Base-by-base conservation (phyloP, 2,797 vertebrate genomes). In the Kryptopterus vitreolus region DNA sequence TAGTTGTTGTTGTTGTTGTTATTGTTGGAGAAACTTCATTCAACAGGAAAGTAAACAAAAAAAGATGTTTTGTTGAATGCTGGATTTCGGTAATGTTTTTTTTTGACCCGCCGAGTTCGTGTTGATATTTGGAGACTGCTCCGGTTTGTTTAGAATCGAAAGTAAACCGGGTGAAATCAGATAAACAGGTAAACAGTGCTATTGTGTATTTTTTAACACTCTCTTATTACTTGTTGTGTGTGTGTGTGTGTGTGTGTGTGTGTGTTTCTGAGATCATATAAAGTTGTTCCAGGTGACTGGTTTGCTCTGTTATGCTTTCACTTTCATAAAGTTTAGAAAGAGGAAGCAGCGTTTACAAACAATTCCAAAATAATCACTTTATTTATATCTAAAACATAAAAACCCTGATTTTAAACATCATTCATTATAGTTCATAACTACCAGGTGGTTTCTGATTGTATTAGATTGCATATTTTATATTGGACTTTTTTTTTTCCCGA, bases 101-200 rank as follows among this genome's bases (percentile, higher is more conserved):
- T 43, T 10, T 8, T 20, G 29, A 53, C 8, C 18, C 3, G 11
- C 22, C 53, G 31, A 48, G 22, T 50, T 9, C 16, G 55, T n/a
- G 10, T 35, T 70, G 12, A 70, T 7, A 18, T 50, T 29, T 33
- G 13, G 50, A 76, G 10, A 69, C 29, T 5, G 5, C 0, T 11
- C 12, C 31, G 20, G 35, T 16, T 43, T 55, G 15, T 62, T 55
- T 15, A 29, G n/a, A 81, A 81, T 22, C 80, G 75, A 81, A 81
- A 77, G 66, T 57, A 63, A 63, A 20, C 12, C 11, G 16, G 24
- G 63, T 10, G 18, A 46, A 10, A 6, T 26, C 12, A 26, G n/a
- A 22, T 6, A 59, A 57, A 66, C 71, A 74, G 71, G 73, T 76
- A 8, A 61, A 62, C 2, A 20, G n/a, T 18, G 3, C 29, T 1